Evolutionary conservation across 2,797 vertebrate genomes (phyloP), one percentile per base, ranked within the genome.

Genomic region (Xiphorhynchus erythropygius): DNA sequence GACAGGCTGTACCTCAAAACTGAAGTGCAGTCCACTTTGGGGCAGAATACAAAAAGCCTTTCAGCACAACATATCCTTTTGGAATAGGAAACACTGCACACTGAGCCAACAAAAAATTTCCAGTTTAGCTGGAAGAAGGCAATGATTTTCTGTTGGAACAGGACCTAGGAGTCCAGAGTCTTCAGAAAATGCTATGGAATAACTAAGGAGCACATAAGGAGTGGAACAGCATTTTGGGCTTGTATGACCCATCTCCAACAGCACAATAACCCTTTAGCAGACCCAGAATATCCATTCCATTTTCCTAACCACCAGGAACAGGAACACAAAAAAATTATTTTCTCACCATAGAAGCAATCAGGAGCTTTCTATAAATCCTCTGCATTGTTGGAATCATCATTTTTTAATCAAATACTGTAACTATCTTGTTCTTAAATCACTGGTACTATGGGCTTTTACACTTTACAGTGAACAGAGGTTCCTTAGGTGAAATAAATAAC

Each of bases 361-460:
- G 39, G 6, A 37, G 25, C 28, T 25, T 62, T 73, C 42, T 68
- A 79, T 7, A 89, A 79, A 35, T 68, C 24, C 4, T 63, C 32
- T 39, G 7, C 41, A 17, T 35, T 50, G 18, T 5, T 44, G 27
- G 59, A 55, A 9, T n/a, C 18, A 4, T 73, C 35, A 23, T 15
- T 63, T 63, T 84, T 50, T 49, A 69, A 68, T 73, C 30, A 71
- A 57, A 87, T 35, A 70, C 3, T 62, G 6, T 19, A 79, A 47
- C 4, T 23, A 35, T 25, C 23, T 28, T n/a, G 9, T 69, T 62
- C 14, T 46, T 69, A 76, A 68, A 35, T 13, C 21, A 39, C 28
- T 39, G 27, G 6, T 30, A 35, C 0, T 0, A n/a, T 47, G 37
- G 67, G 18, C 0, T 0, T 56, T 79, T 14, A 52, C 18, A 55